A percentile compares a stretch with the other conserved stretches of the same genome.
phyloP scores from a whole-genome alignment of 2,888 invertebrate genomes.

The Petrophora chlorosata region DNA sequence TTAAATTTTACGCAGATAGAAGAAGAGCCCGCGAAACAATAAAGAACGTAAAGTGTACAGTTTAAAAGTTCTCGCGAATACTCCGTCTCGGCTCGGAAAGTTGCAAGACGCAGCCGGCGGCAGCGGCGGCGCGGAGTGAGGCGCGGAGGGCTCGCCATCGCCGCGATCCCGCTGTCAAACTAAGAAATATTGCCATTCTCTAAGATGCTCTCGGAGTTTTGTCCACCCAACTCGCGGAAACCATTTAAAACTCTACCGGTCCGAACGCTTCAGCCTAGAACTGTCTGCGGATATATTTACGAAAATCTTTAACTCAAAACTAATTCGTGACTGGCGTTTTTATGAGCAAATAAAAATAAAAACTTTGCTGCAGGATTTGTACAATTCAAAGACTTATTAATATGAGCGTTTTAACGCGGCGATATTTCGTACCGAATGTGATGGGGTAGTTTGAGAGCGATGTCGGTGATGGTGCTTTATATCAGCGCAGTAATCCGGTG shows the following conservation, averaged over 20 bases:
- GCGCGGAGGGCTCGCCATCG: constrained; percentile 47
- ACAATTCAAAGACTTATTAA: constrained; percentile 14
- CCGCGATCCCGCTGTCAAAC: constrained; percentile 69
- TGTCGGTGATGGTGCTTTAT: constrained; percentile 48
- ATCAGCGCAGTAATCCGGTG: constrained; percentile 50
- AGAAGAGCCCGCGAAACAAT: constrained; percentile 67
- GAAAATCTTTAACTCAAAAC: constrained; percentile 17
- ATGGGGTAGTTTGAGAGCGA: constrained; percentile 51
- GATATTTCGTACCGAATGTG: constrained; percentile 35
- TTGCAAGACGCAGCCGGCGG: constrained; percentile 68
- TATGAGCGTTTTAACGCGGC: constrained; percentile 9
- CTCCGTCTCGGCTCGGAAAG: constrained; percentile 64
- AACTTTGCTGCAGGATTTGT: constrained; percentile 6
- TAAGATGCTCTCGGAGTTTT: constrained; percentile 49
- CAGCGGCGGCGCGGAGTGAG: constrained; percentile 35
- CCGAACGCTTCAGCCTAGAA: constrained; percentile 22
- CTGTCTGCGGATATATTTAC: constrained; percentile 28
- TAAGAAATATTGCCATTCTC: constrained; percentile 71
- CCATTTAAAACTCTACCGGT: constrained; percentile 45
- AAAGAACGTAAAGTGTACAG: constrained; percentile 77
- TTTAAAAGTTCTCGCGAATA: constrained; percentile 75
- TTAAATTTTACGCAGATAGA: constrained; percentile 68
- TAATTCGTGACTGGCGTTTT: constrained; percentile 7
- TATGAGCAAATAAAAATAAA: constrained; percentile 7
- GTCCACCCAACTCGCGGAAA: constrained; percentile 51